These are phyloP conservation scores for Dolichoris vasculosae DNA, from an alignment of 1,140 invertebrate genomes.

Conservation along the genomic window DNA sequence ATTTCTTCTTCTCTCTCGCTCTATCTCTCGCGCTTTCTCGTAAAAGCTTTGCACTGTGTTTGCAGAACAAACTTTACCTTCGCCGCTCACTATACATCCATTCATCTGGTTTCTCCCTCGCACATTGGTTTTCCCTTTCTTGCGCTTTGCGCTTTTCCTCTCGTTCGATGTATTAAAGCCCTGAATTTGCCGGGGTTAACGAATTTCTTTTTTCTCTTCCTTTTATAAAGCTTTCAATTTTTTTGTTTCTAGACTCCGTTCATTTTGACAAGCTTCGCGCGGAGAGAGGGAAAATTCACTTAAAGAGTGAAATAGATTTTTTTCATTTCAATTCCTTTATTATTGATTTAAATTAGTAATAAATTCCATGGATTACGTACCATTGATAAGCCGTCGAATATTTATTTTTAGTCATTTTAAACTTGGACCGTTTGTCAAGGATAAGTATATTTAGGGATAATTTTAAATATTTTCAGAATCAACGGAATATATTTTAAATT, in stretches of 20 bases:
- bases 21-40: neutral
- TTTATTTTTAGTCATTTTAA: neutral
- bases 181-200: constrained; percentile 50
- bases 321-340: constrained; percentile 15
- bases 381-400: constrained; percentile 12
- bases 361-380: constrained; percentile 7
- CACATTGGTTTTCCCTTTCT: constrained; percentile 38
- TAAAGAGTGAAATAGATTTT: neutral
- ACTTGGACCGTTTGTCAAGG: neutral
- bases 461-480: too few species aligned
- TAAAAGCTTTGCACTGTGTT: constrained; percentile 58
- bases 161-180: constrained; percentile 52
- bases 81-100: constrained; percentile 41
- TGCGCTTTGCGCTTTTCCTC: constrained; percentile 47
- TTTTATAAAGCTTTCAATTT: constrained; percentile 49
- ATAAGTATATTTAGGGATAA: neutral
- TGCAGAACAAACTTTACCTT: constrained; percentile 65
- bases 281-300: constrained; percentile 25
- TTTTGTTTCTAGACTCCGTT: constrained; percentile 6
- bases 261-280: constrained; percentile 31
- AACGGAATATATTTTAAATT: too few species aligned
- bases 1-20: neutral
- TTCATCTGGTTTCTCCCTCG: constrained; percentile 36
- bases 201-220: constrained; percentile 43
- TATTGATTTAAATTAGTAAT: constrained; percentile 28